Conservation (phyloP, 2,113 vertebrate genomes). For the Alces alces region DNA sequence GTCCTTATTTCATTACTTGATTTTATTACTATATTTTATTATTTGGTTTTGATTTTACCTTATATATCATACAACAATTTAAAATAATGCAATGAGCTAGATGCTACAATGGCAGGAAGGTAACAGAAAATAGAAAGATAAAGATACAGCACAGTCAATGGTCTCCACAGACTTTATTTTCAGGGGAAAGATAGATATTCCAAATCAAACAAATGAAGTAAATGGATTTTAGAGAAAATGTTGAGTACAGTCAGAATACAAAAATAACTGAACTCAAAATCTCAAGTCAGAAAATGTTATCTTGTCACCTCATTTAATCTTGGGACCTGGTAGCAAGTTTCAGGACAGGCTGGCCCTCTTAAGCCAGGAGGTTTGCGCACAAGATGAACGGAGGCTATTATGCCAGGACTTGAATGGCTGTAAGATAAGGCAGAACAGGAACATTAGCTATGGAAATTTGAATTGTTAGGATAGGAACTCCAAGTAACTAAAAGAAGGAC, state of each 20-base stretch:
- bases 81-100: neutral
- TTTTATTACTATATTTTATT: neutral
- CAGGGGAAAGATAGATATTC: neutral
- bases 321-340: neutral
- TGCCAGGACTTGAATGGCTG: neutral
- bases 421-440: neutral
- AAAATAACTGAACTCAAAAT: neutral
- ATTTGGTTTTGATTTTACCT: slow-evolving; percentile 7
- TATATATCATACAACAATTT: neutral
- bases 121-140: neutral
- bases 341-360: neutral
- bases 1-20: neutral
- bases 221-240: neutral
- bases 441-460: neutral
- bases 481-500: no score
- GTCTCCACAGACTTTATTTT: neutral
- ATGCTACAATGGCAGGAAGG: neutral
- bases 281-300: neutral
- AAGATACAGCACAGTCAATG: neutral
- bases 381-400: neutral
- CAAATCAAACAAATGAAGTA: neutral
- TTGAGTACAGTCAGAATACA: neutral
- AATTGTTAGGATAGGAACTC: neutral
- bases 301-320: neutral
- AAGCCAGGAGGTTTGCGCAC: neutral